Evolutionary conservation across 2,888 invertebrate species (phyloP), one percentile per base, ranked within the genome.

Genomic region (Mythimna vitellina): DNA sequence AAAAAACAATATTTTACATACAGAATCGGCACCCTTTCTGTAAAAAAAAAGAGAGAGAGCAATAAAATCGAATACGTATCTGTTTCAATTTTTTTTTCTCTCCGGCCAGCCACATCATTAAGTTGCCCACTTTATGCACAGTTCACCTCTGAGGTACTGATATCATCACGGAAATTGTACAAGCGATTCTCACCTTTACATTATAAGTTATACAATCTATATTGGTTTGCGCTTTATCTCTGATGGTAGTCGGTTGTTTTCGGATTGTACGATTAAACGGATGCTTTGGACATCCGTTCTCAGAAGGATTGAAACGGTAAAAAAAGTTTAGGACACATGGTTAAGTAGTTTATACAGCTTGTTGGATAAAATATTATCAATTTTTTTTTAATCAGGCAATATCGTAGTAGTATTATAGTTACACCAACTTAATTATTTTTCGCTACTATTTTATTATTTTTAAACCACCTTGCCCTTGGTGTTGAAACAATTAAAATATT

Each of bases 211-310:
- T 82, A 85, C 76, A 57, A 72, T 54, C 65, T 65, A 75, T 66
- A 80, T 69, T 83, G 22, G 70, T 53, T 57, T 73, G 68, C 38
- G 8, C 8, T 25, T 65, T 46, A 49, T 58, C 69, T 70, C 25
- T 73, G 76, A 83, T 83, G 84, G 78, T 83, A 78, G 84, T 83
- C 83, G 79, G 78, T 86, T 85, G 86, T 87, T 86, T 87, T 87
- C 83, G 86, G 88, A 85, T 87, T 83, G 86, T 89, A 87, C 89
- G 92, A 93, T 94, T 92, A 92, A 93, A 91, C 93, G 93, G 93
- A 92, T 93, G 92, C 92, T 88, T 87, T 86, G 86, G 87, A 92
- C 94, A 95, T 95, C 95, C 95, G 95, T 95, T 95, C 95, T 92
- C 95, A 95, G 94, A 94, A 94, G 92, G 93, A 93, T 92, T 91